A percentile compares a stretch with the other conserved stretches of the same genome.
Conservation (phyloP, 2,797 vertebrate species). For the Ceryle rudis region DNA sequence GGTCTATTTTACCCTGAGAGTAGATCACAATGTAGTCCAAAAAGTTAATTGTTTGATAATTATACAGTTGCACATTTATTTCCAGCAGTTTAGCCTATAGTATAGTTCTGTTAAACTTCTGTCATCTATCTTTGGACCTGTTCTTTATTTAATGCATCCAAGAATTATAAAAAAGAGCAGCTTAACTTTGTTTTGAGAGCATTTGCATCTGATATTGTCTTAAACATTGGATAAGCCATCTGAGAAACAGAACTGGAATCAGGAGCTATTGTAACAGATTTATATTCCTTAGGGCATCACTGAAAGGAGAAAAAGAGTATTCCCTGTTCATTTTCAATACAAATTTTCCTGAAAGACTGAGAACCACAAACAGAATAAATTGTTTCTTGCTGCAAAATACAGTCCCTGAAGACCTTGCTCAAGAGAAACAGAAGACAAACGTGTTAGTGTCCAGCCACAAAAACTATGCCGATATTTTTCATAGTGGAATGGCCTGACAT, state of each 20-base stretch:
- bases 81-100: conserved; percentile 28
- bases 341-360: background rate
- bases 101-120: conserved; percentile 14
- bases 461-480: background rate
- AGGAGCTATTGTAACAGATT: background rate
- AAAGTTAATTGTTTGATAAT: conserved; percentile 66
- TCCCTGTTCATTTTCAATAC: background rate
- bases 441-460: background rate
- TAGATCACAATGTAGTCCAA: conserved; percentile 38
- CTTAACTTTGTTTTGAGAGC: background rate
- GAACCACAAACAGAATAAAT: background rate
- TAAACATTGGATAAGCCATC: background rate
- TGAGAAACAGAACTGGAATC: background rate
- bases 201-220: background rate
- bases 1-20: conserved; percentile 55
- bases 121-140: background rate
- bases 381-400: background rate
- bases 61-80: conserved; percentile 53
- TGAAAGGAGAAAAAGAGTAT: background rate
- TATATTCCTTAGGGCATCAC: background rate
- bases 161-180: background rate
- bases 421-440: background rate
- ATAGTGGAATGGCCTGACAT: background rate
- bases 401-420: background rate
- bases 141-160: background rate